Base-by-base conservation (phyloP, 2,797 vertebrate genomes). In the Ciconia nigra region DNA sequence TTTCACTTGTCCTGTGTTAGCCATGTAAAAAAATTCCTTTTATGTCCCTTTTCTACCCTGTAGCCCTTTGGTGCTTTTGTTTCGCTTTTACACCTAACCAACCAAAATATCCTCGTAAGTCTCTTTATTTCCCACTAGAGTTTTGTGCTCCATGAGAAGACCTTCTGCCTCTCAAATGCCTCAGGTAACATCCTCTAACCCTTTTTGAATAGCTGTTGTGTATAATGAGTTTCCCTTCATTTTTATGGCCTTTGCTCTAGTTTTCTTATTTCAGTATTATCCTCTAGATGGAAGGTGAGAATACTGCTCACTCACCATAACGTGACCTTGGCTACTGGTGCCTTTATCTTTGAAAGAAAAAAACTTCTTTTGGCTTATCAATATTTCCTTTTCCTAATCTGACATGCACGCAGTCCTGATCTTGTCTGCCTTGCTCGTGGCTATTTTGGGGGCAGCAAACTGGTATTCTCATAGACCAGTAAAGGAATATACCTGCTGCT, bases 391-490 rank as follows among this genome's bases (percentile, higher is more conserved):
- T 57, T 72, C 71, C 70, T 46, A 2, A 13, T 21, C 67, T 85
- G 14, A 20, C 79, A 24, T 0, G 3, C 42, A 13, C 41, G 5
- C 5, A 8, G 39, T 15, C 22, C 65, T 89, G 57, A 15, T 26
- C 61, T 49, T 13, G 17, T 24, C 39, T 79, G n/a, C 65, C 66
- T 78, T 11, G 16, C 29, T 7, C 6, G 24, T 20, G 71, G 31
- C 33, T 76, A 47, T 57, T 82, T 41, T 29, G 3, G 67, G 63
- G 33, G 46, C 80, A 82, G 62, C 17, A 69, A 55, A 18, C 8
- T 10, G 54, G 10, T 33, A 2, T 57, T 7, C 47, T 21, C 5
- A 3, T 11, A 2, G 11, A 11, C 7, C 29, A 28, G 46, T 0
- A 22, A 22, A 47, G 28, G 33, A 41, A 21, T 2, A 4, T 6